A percentile compares a stretch with the other conserved stretches of the same genome.
These are phyloP conservation scores for Mesopsocus fuscifrons DNA, from an alignment of 2,888 invertebrate genomes.

Conservation along the genomic window DNA sequence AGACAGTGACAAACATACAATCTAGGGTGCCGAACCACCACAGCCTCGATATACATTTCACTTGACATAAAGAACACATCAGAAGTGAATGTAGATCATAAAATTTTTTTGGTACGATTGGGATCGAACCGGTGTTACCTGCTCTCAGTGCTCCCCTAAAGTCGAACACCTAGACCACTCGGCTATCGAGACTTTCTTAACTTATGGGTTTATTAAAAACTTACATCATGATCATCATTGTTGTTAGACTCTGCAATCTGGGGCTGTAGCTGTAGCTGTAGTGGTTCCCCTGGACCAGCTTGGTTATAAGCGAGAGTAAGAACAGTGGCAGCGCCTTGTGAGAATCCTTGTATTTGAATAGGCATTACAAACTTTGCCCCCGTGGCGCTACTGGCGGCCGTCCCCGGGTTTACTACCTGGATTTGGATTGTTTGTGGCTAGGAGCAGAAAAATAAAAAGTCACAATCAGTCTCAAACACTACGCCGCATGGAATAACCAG, in stretches of 20 bases:
- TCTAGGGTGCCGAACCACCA: too few relatives aligned
- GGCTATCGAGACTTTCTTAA: too few relatives aligned
- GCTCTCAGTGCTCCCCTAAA: conserved; percentile 24
- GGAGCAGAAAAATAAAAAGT: too few relatives aligned
- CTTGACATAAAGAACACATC: too few relatives aligned
- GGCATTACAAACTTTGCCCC: conserved; percentile 22
- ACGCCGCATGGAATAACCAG: too few relatives aligned
- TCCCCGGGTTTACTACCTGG: conserved; percentile 44
- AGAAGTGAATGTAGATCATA: too few relatives aligned
- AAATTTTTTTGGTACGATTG: too few relatives aligned
- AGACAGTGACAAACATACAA: conserved; percentile 15
- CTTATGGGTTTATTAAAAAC: too few relatives aligned
- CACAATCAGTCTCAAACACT: too few relatives aligned
- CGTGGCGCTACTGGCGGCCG: conserved; percentile 22
- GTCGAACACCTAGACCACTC: too few relatives aligned
- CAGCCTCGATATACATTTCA: too few relatives aligned
- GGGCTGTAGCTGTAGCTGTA: conserved; percentile 18
- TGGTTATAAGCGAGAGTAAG: conserved; percentile 56
- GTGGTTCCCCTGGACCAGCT: conserved; percentile 28
- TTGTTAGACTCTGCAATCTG: conserved; percentile 14
- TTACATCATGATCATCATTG: conserved; percentile 8
- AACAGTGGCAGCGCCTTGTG: conserved; percentile 48
- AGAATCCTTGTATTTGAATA: conserved; percentile 55
- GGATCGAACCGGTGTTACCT: conserved; percentile 20
- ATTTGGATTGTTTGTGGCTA: conserved; percentile 53